Percentiles rank a stretch among this genome's conserved stretches.
phyloP scores from a whole-genome alignment of 1,140 invertebrate genomes.

The Nylanderia fulva region DNA sequence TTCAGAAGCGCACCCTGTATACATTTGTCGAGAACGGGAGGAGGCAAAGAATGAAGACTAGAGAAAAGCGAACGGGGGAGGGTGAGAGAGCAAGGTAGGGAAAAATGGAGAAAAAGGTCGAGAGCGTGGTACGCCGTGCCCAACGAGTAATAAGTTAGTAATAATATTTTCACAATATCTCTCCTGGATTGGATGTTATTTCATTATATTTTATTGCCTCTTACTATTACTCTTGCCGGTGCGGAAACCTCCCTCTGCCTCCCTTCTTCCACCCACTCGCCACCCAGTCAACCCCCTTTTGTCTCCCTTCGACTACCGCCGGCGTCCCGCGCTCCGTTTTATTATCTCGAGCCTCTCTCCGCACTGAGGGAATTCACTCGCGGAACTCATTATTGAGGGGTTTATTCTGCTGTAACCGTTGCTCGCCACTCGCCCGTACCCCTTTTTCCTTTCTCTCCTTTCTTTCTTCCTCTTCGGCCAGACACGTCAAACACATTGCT shows the following conservation, averaged over 20 bases:
- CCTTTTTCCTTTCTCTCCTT: conserved; percentile 34
- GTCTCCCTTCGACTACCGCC: conserved; percentile 61
- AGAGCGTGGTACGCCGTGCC: conserved; percentile 73
- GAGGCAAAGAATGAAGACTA: conserved; percentile 5
- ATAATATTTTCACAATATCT: conserved; percentile 87
- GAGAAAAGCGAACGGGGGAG: not conserved
- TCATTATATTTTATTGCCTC: conserved; percentile 86
- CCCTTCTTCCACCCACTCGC: conserved; percentile 13
- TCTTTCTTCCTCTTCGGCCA: conserved; percentile 1
- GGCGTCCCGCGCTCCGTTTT: conserved; percentile 81
- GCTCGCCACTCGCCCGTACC: conserved; percentile 63
- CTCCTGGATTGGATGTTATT: conserved; percentile 86
- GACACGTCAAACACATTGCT: conserved; percentile 3
- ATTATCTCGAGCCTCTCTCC: conserved; percentile 82
- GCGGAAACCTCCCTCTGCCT: conserved; percentile 38
- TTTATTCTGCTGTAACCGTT: conserved; percentile 85
- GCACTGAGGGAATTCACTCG: conserved; percentile 83
- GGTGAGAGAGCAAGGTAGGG: conserved; percentile 44
- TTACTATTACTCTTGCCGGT: conserved; percentile 82
- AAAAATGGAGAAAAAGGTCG: conserved; percentile 63
- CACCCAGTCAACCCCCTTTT: conserved; percentile 23
- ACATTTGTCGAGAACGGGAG: conserved; percentile 33
- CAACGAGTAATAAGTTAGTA: conserved; percentile 85
- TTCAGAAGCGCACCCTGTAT: conserved; percentile 51
- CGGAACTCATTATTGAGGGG: conserved; percentile 85